Evolutionary conservation across 2,113 vertebrate genomes (phyloP).

Genomic region (Morone chrysops): DNA sequence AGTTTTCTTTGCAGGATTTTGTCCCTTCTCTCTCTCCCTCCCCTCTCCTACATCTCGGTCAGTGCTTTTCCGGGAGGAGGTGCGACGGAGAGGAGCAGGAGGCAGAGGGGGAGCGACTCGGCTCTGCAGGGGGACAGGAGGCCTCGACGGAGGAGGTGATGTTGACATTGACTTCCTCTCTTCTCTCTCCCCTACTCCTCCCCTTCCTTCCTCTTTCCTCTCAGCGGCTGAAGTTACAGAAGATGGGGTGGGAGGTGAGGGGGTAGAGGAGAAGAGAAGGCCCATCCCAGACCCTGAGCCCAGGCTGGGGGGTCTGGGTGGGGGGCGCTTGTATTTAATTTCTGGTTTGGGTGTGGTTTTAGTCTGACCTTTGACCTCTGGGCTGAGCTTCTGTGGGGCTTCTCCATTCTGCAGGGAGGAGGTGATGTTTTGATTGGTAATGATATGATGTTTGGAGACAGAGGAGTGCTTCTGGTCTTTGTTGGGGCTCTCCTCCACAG

Average conservation of each 20-base stretch:
- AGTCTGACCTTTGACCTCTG: conserved; percentile 62
- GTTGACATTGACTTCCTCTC: conserved; percentile 60
- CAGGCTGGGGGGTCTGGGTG: conserved; percentile 80
- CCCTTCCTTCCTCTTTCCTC: conserved; percentile 79
- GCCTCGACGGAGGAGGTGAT: conserved; percentile 64
- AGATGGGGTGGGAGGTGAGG: neutral
- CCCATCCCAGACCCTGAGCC: conserved; percentile 59
- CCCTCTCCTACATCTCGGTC: conserved; percentile 46
- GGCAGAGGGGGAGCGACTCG: conserved; percentile 61
- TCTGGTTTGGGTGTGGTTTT: conserved; percentile 55
- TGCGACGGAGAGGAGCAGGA: conserved; percentile 66
- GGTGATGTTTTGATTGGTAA: conserved; percentile 15
- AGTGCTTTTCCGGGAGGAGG: conserved; percentile 56
- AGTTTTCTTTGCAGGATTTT: conserved; percentile 45
- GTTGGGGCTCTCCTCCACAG: conserved; percentile 87
- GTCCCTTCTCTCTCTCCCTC: conserved; percentile 64
- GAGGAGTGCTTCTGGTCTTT: conserved; percentile 46
- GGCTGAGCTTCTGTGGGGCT: conserved; percentile 22
- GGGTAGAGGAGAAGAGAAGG: conserved; percentile 46
- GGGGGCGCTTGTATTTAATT: conserved; percentile 83
- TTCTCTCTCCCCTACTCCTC: conserved; percentile 49
- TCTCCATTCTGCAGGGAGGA: conserved; percentile 66
- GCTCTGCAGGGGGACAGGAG: conserved; percentile 60
- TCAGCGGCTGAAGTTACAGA: conserved; percentile 25
- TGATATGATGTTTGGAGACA: conserved; percentile 30